Evolutionary conservation across 2,113 vertebrate species (phyloP), one percentile per base, ranked within the genome.

Genomic region (Pseudopodoces humilis): DNA sequence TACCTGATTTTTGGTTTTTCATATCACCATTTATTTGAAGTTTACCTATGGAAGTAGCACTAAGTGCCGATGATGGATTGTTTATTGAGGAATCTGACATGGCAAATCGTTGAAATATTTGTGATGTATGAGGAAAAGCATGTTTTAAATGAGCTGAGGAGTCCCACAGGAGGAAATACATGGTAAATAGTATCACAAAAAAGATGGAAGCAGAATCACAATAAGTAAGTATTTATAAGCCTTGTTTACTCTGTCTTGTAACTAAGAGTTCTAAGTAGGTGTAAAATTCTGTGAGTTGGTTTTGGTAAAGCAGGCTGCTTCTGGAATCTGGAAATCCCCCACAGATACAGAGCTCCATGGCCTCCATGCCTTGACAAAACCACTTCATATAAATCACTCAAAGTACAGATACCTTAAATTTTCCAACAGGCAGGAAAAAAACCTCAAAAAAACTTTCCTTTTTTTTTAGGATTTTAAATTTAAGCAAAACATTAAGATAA

Each of bases 401-500:
- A 70, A 71, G 7, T 71, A 30, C 17, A 20, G 30, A 24, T 25
- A 64, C 5, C 5, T 24, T 30, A 71, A 43, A n/a, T 78, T 60
- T 74, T 82, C 56, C 60, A 63, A 50, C 3, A 59, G 37, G 44
- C 9, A 63, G 52, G 72, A 77, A 78, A 78, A 53, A 47, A 56
- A 2, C 2, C 33, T 4, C 24, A 24, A 44, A 33, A 33, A 1
- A 74, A 8, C 1, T n/a, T 50, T 18, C 9, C 0, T 15, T 35
- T 22, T 35, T 27, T 18, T 22, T 39, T 39, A 39, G 37, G 9
- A 39, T 43, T 69, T 64, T 41, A 46, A 83, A 58, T 12, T 53
- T 78, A 53, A 52, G 4, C 5, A 59, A 72, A 64, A 52, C 1
- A 27, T 41, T n/a, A 53, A 41, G n/a, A 46, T 67, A 23, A 25